Base-by-base conservation (phyloP, 2,113 vertebrate species). In the Tylochromis polylepis region DNA sequence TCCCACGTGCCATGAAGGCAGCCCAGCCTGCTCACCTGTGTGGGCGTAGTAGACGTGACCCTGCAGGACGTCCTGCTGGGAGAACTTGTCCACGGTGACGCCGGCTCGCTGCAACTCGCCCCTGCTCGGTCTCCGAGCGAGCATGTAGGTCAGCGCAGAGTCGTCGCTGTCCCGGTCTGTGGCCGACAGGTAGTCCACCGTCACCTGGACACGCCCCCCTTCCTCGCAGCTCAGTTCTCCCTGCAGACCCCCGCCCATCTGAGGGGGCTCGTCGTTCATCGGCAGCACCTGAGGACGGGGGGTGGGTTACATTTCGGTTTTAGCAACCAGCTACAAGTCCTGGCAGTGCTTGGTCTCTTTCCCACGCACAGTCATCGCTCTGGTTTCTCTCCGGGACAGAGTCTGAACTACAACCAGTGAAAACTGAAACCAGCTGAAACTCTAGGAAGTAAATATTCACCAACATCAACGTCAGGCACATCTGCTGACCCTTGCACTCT, bases 21-120 rank as follows among this genome's bases (percentile, higher is more conserved):
- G 51, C 77, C 29, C 16, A 22, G 36, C 15, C 53, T 38, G 31
- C 29, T 88, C 92, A 96, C 95, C 94, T 49, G 96, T 95, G 89
- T 95, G 95, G 60, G 92, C 36, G 49, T 91, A 96, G 93, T 92
- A 96, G 67, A 97, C 82, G 24, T 91, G 93, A 41, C 94, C 96
- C 86, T 96, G 96, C 36, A 95, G 85, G 77, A 96, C 88, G 85
- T 97, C 96, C 84, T 94, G 72, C 82, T 96, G 95, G 72, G 94
- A 96, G 94, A 97, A 96, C 0, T 84, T 96, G 88, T 95, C 95
- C 80, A 96, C 93, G 0, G 16, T 58, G 22, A 95, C 20, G 4
- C 94, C 91, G 0, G 83, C 87, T 85, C 93, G 94, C 92, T 95
- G 93, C 57, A 96, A 93, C 31, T 93, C 85, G 1, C 95, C 94